A percentile compares a stretch with the other conserved stretches of the same genome.
phyloP scores from a whole-genome alignment of 2,797 vertebrate genomes.

The Alectoris magna region DNA sequence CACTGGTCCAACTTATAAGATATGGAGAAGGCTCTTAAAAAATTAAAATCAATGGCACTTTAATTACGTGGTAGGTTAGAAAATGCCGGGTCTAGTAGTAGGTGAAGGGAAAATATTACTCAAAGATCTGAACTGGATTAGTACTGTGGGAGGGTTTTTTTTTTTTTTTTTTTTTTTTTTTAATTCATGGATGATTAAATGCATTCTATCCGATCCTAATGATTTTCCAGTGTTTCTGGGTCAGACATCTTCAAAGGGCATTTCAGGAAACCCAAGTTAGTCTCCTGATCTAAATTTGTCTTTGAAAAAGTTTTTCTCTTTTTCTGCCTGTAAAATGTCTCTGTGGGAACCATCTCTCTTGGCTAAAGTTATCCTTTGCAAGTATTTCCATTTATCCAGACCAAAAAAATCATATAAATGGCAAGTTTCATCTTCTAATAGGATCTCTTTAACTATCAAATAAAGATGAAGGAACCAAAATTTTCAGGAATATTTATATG shows the following conservation, averaged over 20 bases:
- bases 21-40: background rate
- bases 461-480: background rate
- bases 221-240: background rate
- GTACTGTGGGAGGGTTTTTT: background rate
- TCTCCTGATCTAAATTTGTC: background rate
- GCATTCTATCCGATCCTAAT: background rate
- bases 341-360: background rate
- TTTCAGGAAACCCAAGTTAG: background rate
- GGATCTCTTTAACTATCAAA: background rate
- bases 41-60: background rate
- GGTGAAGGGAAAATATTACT: background rate
- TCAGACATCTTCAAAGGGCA: background rate
- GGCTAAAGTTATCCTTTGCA: background rate
- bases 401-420: background rate
- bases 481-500: background rate
- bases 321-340: rapidly evolving
- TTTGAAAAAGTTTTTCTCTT: background rate
- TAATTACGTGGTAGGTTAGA: background rate
- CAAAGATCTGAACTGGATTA: background rate
- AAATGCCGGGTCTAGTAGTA: background rate
- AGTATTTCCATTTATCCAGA: background rate
- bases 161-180: background rate
- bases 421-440: background rate
- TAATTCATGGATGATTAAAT: background rate
- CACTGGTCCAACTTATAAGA: background rate